Evolutionary conservation across 2,888 invertebrate species (phyloP).

Genomic region (Drosophila neonasuta): DNA sequence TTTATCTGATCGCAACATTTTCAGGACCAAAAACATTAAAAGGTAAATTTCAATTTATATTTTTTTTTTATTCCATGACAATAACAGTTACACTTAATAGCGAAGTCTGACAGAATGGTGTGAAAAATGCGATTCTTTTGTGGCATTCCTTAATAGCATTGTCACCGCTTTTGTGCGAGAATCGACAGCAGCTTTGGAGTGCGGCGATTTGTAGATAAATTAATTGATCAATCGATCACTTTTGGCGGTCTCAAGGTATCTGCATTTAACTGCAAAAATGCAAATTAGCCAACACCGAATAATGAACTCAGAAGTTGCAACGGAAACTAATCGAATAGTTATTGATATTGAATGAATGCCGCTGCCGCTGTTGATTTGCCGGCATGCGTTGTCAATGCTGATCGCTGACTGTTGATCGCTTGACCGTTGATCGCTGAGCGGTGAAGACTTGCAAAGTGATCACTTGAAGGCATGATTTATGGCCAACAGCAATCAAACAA

Average conservation of each 20-base stretch:
- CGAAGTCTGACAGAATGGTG: not conserved
- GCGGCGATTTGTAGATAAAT: conserved; percentile 13
- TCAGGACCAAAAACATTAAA: too few species aligned
- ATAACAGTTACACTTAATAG: not conserved
- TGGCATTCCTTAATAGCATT: conserved; percentile 8
- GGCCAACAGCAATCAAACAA: conserved; percentile 49
- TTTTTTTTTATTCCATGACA: not conserved
- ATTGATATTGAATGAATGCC: conserved; percentile 14
- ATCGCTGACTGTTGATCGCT: conserved; percentile 20
- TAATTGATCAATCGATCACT: conserved; percentile 42
- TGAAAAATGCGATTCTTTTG: conserved; percentile 2
- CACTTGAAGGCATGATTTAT: conserved; percentile 64
- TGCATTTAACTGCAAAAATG: conserved; percentile 33
- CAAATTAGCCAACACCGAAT: conserved; percentile 8
- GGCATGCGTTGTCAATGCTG: conserved; percentile 36
- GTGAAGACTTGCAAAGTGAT: conserved; percentile 57
- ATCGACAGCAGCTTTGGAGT: conserved; percentile 4
- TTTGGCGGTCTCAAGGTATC: conserved; percentile 35
- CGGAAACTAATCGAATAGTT: conserved; percentile 34
- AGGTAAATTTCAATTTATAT: too few species aligned
- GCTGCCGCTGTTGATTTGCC: conserved; percentile 10
- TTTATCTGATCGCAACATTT: too few species aligned
- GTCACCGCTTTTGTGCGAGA: conserved; percentile 13
- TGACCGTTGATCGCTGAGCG: conserved; percentile 1
- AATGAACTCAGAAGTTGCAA: conserved; percentile 37